Evolutionary conservation across 2,113 vertebrate genomes (phyloP).

Genomic region (Eudyptes chrysolophus): DNA sequence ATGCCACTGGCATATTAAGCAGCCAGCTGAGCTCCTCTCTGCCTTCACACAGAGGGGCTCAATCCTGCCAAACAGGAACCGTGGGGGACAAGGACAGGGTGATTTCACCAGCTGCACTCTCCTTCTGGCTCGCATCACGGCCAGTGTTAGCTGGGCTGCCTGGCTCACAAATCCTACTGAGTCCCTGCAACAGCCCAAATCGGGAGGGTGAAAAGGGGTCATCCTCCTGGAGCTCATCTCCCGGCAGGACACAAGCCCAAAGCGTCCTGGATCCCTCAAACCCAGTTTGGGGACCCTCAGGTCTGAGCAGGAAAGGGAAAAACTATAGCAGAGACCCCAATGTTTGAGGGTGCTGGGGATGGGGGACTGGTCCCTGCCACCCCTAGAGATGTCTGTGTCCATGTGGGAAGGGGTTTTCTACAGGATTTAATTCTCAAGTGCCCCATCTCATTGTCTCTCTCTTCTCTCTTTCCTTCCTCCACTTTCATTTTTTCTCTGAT

Average conservation of each 20-base stretch:
- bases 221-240: background rate
- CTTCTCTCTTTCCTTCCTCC: background rate
- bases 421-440: background rate
- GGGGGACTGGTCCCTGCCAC: background rate
- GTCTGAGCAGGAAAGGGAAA: background rate
- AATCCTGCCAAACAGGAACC: slow-evolving; percentile 33
- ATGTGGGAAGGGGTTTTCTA: background rate
- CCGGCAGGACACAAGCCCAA: background rate
- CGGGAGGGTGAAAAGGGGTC: background rate
- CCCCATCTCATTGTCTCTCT: background rate
- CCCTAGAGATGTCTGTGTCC: background rate
- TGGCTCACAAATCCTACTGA: background rate
- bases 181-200: background rate
- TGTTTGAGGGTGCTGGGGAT: background rate
- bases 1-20: background rate
- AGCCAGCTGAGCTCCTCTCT: background rate
- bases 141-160: background rate
- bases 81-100: background rate
- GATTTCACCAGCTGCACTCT: background rate
- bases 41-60: background rate
- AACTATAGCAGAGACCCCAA: background rate
- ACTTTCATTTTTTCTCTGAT: background rate
- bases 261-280: background rate
- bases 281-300: background rate
- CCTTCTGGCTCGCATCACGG: background rate